phyloP scores from a whole-genome alignment of 2,113 vertebrate species.

The Callithrix jacchus region DNA sequence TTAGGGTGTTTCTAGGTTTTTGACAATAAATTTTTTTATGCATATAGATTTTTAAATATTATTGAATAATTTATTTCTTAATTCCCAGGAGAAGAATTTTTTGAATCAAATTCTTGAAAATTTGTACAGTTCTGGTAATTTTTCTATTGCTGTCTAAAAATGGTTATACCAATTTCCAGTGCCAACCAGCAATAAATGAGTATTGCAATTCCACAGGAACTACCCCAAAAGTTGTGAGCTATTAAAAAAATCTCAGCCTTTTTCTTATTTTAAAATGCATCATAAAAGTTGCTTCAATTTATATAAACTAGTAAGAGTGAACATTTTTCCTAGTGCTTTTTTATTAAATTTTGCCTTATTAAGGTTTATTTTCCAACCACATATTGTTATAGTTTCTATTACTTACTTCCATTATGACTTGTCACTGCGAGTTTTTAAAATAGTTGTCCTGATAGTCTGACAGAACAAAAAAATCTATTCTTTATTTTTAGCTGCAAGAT shows the following conservation, averaged over 20 bases:
- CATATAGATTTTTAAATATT: neutral
- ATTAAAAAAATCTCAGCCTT: neutral
- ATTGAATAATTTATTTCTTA: slow-evolving; percentile 32
- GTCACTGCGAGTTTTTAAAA: neutral
- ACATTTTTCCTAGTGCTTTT: neutral
- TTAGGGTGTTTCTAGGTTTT: slow-evolving; percentile 37
- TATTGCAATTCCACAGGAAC: neutral
- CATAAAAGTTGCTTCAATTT: slow-evolving; percentile 43
- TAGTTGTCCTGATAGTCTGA: neutral
- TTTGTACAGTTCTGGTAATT: neutral
- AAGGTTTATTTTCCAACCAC: slow-evolving; percentile 1
- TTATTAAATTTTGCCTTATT: slow-evolving; percentile 19
- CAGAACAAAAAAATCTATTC: neutral
- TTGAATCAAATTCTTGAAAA: neutral
- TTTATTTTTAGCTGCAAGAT: neutral
- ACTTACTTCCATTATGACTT: neutral
- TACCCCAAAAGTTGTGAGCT: neutral
- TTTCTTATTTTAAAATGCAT: slow-evolving; percentile 27
- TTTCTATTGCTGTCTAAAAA: slow-evolving; percentile 15
- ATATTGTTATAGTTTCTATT: neutral
- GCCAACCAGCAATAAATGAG: neutral
- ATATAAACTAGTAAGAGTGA: neutral
- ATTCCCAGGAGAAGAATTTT: neutral
- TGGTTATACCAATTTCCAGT: neutral
- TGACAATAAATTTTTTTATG: neutral